Evolutionary conservation across 2,113 vertebrate species (phyloP).

Genomic region (Bettongia penicillata): DNA sequence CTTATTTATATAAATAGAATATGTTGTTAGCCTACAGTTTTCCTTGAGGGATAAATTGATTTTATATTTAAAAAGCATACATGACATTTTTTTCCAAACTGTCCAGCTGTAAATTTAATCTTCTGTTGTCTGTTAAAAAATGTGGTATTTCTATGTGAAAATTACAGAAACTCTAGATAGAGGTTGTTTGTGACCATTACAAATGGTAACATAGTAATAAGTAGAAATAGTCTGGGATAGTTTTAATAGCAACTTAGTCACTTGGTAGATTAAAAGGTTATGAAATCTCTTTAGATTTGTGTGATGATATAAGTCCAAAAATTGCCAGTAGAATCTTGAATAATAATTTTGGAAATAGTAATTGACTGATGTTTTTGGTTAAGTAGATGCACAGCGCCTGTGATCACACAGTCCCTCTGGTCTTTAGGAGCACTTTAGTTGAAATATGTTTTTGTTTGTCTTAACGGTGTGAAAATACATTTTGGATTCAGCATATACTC

Average conservation of each 20-base stretch:
- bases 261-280: background rate
- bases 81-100: background rate
- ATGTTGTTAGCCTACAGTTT: background rate
- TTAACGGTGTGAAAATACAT: background rate
- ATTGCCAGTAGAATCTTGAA: conserved; percentile 46
- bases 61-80: background rate
- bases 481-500: background rate
- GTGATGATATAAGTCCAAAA: conserved; percentile 55
- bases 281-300: conserved; percentile 6
- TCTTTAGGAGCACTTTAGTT: conserved; percentile 5
- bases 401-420: background rate
- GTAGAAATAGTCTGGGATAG: background rate
- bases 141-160: background rate
- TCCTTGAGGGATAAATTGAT: background rate
- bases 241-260: background rate
- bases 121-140: background rate
- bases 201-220: background rate
- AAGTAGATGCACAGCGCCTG: background rate
- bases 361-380: conserved; percentile 37
- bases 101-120: background rate
- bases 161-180: background rate
- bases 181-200: background rate
- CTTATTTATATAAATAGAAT: background rate
- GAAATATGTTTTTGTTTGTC: conserved; percentile 25
- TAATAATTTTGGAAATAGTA: conserved; percentile 28